phyloP scores from a whole-genome alignment of 2,113 vertebrate species.

The Pelusios castaneus region DNA sequence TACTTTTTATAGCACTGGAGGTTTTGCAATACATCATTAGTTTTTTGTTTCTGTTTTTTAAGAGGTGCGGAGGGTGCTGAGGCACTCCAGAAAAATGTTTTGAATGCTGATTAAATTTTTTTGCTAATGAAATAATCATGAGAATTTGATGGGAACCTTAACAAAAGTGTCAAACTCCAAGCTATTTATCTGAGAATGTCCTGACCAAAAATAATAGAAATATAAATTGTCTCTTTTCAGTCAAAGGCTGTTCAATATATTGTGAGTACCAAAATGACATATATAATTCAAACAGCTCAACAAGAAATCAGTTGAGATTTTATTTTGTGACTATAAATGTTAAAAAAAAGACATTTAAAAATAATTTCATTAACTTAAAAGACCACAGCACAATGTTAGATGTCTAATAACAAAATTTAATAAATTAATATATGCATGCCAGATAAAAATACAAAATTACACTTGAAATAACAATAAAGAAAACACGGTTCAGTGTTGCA shows the following conservation, averaged over 20 bases:
- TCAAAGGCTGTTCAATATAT: background rate
- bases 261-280: background rate
- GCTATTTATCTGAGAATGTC: background rate
- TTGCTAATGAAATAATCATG: background rate
- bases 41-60: background rate
- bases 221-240: background rate
- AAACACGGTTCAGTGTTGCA: constrained; percentile 81
- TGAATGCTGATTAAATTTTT: background rate
- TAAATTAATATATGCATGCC: constrained; percentile 97
- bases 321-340: background rate
- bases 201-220: background rate
- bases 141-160: background rate
- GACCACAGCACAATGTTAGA: constrained; percentile 47
- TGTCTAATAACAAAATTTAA: constrained; percentile 92
- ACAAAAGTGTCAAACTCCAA: background rate
- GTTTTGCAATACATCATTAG: background rate
- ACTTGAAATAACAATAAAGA: constrained; percentile 78
- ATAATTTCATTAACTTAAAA: background rate
- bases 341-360: background rate
- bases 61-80: background rate
- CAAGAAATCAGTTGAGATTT: background rate
- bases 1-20: background rate
- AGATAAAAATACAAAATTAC: constrained; percentile 91
- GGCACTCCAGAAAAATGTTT: background rate
- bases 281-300: background rate